Evolutionary conservation across 2,797 vertebrate genomes (phyloP), one percentile per base, ranked within the genome.

Genomic region (Oreochromis grahami): DNA sequence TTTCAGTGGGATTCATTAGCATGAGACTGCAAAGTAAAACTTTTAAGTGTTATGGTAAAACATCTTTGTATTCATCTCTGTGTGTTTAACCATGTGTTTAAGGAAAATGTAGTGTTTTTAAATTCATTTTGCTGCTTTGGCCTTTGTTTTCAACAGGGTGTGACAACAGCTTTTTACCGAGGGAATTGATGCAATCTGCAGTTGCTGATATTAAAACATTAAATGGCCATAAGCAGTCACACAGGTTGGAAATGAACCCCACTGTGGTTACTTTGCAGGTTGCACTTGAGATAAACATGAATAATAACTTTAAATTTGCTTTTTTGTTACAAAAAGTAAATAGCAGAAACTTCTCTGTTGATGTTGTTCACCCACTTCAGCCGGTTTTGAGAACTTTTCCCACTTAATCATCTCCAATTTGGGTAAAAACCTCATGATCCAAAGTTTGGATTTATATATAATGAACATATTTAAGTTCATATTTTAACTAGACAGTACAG

Each of bases 1-100:
- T 94, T 93, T 92, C 94, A 87, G 24, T 85, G 94, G 93, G 92
- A 94, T 94, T 94, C 91, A 94, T 96, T 94, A 95, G 85, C 90
- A 94, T 92, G 92, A 93, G 89, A 91, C 88, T 89, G 86, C 65
- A 85, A 88, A 82, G 84, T 68, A 84, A 52, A 91, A 91, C 83
- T 86, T 85, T 83, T 91, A 81, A 51, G 87, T 86, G 70, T 70
- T 84, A 58, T 78, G 84, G 83, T 77, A 84, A 65, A 76, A 85
- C 82, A 48, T 83, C 52, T 84, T 79, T 77, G 43, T 32, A 21
- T 82, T 68, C 36, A 48, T 85, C 6, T 55, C 72, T 77, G 13
- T 24, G 76, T 83, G 76, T 56, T 3, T 65, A 72, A 68, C 45
- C 70, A 32, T 8, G 60, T 52, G 79, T 79, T 38, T 63, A 77